Base-by-base conservation (phyloP, 1,140 invertebrate genomes). In the Oppia nitens region DNA sequence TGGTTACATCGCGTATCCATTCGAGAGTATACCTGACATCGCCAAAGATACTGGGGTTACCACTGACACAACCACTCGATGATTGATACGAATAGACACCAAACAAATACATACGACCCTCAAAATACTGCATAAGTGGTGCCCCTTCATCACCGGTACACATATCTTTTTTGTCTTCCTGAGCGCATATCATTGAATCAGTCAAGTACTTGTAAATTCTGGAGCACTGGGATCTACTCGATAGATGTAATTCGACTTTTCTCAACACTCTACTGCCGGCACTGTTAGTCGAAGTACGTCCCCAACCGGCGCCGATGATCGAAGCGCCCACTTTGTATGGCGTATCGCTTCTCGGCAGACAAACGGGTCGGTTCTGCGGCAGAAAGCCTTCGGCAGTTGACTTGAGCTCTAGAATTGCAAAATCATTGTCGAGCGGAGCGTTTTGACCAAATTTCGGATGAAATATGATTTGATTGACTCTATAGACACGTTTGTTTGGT, bases 81-180 rank as follows among this genome's bases (percentile, higher is more conserved):
- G 45, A 27, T 1, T 23, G 17, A n/a, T 21, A 55, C 23, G 54
- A 55, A n/a, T 25, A 21, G 54, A 55, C 25, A 9, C 28, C 54
- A n/a, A 47, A 9, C 3, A 55, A 26, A 55, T 55, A 55, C 32
- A 21, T 23, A 12, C 54, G 27, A 12, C 29, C 21, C 6, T 21
- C n/a, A 2, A 23, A 47, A 4, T 27, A 32, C 17, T 23, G 17
- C 32, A 55, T 47, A 6, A 55, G 28, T 40, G 54, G 54, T 25
- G n/a, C 54, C n/a, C 54, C 54, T 12, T 23, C 54, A 23, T 55
- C 54, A 3, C 54, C 54, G 12, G 47, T 3, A 27, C 54, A 55
- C 21, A 47, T 26, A 45, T 55, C 45, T 14, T 21, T 27, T 9
- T 32, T 32, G 3, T 27, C 20, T 6, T 21, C 27, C 20, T 28